Base-by-base conservation (phyloP, 2,113 vertebrate genomes). In the Argyrosomus japonicus region DNA sequence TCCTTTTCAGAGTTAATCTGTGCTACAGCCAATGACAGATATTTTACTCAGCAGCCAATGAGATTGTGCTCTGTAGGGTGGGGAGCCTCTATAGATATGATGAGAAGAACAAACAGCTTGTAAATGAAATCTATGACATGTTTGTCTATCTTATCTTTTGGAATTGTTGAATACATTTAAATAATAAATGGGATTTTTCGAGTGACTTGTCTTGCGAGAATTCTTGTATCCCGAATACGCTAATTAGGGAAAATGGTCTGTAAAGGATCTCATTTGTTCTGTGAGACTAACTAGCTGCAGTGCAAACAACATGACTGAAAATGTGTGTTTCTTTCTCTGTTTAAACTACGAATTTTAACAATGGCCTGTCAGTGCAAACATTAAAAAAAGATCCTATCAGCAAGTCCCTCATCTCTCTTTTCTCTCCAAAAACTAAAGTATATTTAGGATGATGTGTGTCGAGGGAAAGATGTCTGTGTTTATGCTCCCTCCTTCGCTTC, bases 171-270 rank as follows among this genome's bases (percentile, higher is more conserved):
- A 94, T 92, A 93, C 92, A 92, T 96, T 95, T 93, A 93, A 95
- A 94, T 96, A 95, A 95, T 95, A 95, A 95, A 96, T 95, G 93
- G 93, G 82, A 94, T 91, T 94, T 94, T 94, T 90, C 82, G 89
- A 94, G 87, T 89, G 83, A 82, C 81, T 86, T 70, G 88, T 90
- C 89, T 93, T 75, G 8, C 0, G 80, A 80, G 88, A 92, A 53
- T 93, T 86, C 77, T 90, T 92, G 88, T 74, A 86, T 81, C 83
- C 67, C 53, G 77, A 72, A 83, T 72, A 83, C 6, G 58, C 76
- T 82, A 87, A 92, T 89, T 79, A 53, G 62, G 54, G 47, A 67
- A 82, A 83, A 82, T 57, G 58, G 90, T 84, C 47, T 79, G 81
- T 60, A 63, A 86, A 82, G 61, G 58, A 84, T 75, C 27, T 82